These are phyloP conservation scores for Tenualosa ilisha DNA, from an alignment of 2,797 vertebrate genomes.

Conservation along the genomic window DNA sequence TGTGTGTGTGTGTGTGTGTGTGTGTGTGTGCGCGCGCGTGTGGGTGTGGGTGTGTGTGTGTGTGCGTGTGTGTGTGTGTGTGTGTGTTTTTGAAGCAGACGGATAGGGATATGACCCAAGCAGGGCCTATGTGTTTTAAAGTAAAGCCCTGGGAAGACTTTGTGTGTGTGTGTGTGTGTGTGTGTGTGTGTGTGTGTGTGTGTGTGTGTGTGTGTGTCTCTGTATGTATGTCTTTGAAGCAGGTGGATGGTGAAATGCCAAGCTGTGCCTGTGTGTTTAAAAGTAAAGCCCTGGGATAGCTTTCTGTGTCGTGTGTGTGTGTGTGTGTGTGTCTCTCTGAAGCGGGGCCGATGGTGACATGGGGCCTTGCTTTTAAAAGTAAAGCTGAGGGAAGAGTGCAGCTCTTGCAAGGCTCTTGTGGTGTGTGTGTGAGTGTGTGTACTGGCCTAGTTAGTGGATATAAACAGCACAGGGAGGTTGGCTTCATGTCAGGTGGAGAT, in stretches of 20 bases:
- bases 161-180: not conserved
- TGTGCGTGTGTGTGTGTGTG: not conserved
- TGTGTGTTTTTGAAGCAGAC: too few relatives aligned
- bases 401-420: too few relatives aligned
- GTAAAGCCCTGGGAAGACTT: too few relatives aligned
- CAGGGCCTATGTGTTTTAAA: too few relatives aligned
- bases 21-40: too few relatives aligned
- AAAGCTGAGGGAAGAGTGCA: not conserved
- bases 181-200: not conserved
- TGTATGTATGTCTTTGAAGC: not conserved
- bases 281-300: not conserved
- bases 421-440: not conserved
- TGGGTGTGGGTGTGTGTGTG: constrained; percentile 4
- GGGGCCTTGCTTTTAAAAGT: not conserved
- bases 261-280: not conserved
- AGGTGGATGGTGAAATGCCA: not conserved
- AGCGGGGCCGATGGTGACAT: not conserved
- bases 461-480: not conserved
- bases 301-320: too few relatives aligned
- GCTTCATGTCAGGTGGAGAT: not conserved
- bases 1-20: too few relatives aligned
- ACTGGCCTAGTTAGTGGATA: not conserved
- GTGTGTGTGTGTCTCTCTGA: too few relatives aligned
- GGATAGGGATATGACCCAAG: too few relatives aligned
- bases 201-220: too few relatives aligned